Conservation (phyloP, 2,797 vertebrate genomes). For the Vipera ursinii region DNA sequence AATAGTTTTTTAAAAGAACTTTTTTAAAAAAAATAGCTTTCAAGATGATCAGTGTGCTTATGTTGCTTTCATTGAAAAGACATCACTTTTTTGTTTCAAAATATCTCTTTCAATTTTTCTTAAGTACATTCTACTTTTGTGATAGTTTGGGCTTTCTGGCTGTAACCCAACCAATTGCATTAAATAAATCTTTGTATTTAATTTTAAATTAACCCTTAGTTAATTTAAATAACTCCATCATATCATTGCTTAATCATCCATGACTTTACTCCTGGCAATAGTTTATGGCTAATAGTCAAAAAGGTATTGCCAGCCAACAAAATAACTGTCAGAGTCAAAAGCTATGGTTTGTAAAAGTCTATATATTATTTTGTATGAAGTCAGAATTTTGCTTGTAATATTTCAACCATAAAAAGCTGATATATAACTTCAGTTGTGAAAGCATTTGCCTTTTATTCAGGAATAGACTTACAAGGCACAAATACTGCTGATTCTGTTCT, state of each 20-base stretch:
- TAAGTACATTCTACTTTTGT: constrained; percentile 20
- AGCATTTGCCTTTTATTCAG: background rate
- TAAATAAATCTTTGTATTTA: constrained; percentile 10
- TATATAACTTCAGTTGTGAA: background rate
- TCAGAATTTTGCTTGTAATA: background rate
- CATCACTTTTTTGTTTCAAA: background rate
- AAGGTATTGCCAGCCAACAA: constrained; percentile 4
- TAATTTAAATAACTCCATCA: constrained; percentile 11
- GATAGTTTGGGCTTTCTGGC: background rate
- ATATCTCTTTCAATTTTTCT: constrained; percentile 4
- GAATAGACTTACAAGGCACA: background rate
- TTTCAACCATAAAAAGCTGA: background rate
- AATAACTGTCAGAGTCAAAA: background rate
- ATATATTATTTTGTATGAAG: background rate
- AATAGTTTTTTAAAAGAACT: background rate
- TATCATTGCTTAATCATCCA: constrained; percentile 10
- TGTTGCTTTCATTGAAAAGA: background rate
- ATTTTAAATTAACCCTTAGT: constrained; percentile 31
- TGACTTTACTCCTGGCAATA: constrained; percentile 1
- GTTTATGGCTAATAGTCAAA: constrained; percentile 18
- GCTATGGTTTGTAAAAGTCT: constrained; percentile 13
- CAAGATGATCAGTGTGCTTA: background rate
- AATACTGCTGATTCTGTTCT: background rate
- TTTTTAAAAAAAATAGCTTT: background rate
- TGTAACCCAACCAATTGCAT: background rate